Evolutionary conservation across 2,113 vertebrate species (phyloP).

Genomic region (Progne subis): DNA sequence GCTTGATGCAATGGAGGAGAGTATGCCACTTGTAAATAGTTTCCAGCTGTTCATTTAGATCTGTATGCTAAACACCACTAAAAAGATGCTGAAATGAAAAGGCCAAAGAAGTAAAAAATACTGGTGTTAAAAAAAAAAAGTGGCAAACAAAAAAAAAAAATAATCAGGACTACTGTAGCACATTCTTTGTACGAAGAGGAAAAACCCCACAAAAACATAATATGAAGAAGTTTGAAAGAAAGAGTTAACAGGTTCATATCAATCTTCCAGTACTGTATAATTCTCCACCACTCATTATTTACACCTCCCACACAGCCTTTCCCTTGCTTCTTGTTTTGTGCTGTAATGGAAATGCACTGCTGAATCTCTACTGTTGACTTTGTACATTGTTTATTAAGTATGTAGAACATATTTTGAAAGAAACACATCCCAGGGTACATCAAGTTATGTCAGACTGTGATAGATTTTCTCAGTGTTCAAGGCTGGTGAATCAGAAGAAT

Average conservation of each 20-base stretch:
- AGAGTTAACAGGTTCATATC: not conserved
- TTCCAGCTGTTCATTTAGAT: constrained; percentile 36
- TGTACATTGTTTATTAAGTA: constrained; percentile 1
- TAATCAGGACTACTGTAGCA: not conserved
- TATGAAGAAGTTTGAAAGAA: not conserved
- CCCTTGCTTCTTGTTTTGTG: constrained; percentile 9
- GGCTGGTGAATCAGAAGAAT: constrained; percentile 8
- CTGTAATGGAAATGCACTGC: constrained; percentile 3
- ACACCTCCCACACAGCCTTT: constrained; percentile 34
- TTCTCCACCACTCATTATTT: not conserved
- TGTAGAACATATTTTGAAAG: constrained; percentile 20
- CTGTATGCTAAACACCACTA: not conserved
- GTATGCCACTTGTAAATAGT: not conserved
- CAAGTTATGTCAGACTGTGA: constrained; percentile 1
- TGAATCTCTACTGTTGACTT: not conserved
- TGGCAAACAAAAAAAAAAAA: not conserved
- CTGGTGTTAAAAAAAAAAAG: not conserved
- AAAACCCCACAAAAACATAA: not conserved
- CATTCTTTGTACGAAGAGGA: not conserved
- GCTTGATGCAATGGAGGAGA: not conserved
- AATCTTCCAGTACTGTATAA: not conserved
- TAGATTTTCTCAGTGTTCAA: not conserved
- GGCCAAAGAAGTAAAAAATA: not conserved
- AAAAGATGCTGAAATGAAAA: constrained; percentile 11
- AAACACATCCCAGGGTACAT: not conserved